These are phyloP conservation scores for Polia nebulosa DNA, from an alignment of 2,888 invertebrate genomes.

Conservation along the genomic window DNA sequence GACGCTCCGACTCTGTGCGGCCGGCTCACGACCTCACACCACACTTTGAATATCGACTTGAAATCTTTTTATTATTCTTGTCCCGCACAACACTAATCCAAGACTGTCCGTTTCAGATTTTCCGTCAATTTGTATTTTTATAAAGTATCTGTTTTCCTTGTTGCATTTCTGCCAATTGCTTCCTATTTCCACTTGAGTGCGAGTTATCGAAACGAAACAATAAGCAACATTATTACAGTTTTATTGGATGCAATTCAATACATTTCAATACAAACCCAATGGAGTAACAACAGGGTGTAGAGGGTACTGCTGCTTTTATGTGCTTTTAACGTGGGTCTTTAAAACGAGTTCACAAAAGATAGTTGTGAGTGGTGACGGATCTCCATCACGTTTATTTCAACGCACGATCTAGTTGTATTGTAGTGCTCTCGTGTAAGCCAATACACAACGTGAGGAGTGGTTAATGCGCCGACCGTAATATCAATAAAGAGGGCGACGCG, in stretches of 20 bases:
- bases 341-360: constrained; percentile 56
- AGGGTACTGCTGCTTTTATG: constrained; percentile 30
- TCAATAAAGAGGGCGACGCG: constrained; percentile 83
- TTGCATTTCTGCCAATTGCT: constrained; percentile 56
- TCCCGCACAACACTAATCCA: constrained; percentile 34
- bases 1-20: constrained; percentile 64
- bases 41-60: constrained; percentile 73
- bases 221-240: constrained; percentile 62
- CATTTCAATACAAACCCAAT: constrained; percentile 44
- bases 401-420: constrained; percentile 80
- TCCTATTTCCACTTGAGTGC: constrained; percentile 50
- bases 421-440: constrained; percentile 79
- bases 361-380: constrained; percentile 32
- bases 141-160: constrained; percentile 37
- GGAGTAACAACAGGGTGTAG: constrained; percentile 24
- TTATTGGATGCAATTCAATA: constrained; percentile 64
- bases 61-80: constrained; percentile 56
- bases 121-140: constrained; percentile 23
- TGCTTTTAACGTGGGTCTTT: constrained; percentile 48
- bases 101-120: constrained; percentile 16
- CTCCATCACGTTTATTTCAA: constrained; percentile 60
- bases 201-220: constrained; percentile 61
- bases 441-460: constrained; percentile 83
- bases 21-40: constrained; percentile 44
- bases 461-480: constrained; percentile 86